Conservation (phyloP, 2,888 invertebrate genomes). For the Zygaena filipendulae region DNA sequence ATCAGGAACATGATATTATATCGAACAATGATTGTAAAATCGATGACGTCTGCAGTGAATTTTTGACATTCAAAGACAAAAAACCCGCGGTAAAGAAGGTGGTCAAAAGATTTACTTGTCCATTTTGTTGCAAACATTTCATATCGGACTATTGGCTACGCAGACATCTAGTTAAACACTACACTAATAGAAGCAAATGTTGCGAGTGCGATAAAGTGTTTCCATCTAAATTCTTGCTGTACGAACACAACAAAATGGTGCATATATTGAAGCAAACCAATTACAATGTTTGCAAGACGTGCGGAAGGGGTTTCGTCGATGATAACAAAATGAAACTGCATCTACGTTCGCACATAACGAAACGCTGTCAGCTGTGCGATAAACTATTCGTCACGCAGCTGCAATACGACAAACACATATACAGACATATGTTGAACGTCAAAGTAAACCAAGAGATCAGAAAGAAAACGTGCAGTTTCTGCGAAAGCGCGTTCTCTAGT, state of each 20-base stretch:
- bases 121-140: conserved; percentile 43
- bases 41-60: conserved; percentile 38
- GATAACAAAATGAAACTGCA: conserved; percentile 28
- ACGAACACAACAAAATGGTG: conserved; percentile 42
- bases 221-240: conserved; percentile 38
- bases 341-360: conserved; percentile 26
- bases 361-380: conserved; percentile 35
- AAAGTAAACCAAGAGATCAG: conserved; percentile 27
- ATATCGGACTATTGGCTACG: conserved; percentile 48
- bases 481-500: conserved; percentile 41
- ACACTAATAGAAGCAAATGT: conserved; percentile 27
- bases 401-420: conserved; percentile 34
- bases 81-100: conserved; percentile 16
- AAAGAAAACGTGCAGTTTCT: conserved; percentile 43
- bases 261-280: conserved; percentile 27
- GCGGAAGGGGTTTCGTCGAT: conserved; percentile 31
- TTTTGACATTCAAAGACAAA: conserved; percentile 42
- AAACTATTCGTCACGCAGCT: conserved; percentile 34
- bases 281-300: conserved; percentile 29
- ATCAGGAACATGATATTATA: conserved; percentile 16
- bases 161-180: conserved; percentile 40
- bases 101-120: conserved; percentile 32
- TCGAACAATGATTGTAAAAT: conserved; percentile 13
- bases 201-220: conserved; percentile 27
- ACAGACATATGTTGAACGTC: conserved; percentile 26